Percentiles rank a stretch among this genome's conserved stretches.
Conservation (phyloP, 2,888 invertebrate species). For the Philhelius pedissequus region DNA sequence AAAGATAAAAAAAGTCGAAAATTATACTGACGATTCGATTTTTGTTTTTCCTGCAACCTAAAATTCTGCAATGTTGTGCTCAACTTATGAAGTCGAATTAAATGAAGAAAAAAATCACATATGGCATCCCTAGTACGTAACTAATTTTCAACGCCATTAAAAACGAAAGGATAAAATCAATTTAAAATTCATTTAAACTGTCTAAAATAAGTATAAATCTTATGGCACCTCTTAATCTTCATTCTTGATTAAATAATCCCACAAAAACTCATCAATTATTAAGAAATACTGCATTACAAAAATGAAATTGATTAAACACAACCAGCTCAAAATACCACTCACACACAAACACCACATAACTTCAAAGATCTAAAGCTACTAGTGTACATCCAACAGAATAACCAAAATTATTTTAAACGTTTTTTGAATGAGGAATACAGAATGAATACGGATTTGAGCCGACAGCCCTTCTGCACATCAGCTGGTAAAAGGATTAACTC, state of each 20-base stretch:
- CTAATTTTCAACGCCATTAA: background rate
- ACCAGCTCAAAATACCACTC: too few species aligned
- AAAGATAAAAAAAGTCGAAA: too few species aligned
- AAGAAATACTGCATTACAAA: background rate
- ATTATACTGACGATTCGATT: too few species aligned
- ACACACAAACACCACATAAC: background rate
- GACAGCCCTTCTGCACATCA: background rate
- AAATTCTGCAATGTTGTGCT: too few species aligned
- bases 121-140: background rate
- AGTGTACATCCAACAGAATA: slow-evolving; percentile 5
- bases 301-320: background rate
- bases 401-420: background rate
- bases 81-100: too few species aligned
- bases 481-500: slow-evolving; percentile 20
- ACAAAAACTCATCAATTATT: background rate
- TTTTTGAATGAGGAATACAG: slow-evolving; percentile 1
- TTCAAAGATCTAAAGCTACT: background rate
- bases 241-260: background rate
- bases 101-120: too few species aligned
- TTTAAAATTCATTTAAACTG: background rate
- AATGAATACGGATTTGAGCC: slow-evolving; percentile 1
- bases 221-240: background rate
- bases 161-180: background rate
- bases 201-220: background rate
- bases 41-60: too few species aligned